Evolutionary conservation across 1,140 invertebrate genomes (phyloP).

Genomic region (Eriosoma lanigerum): DNA sequence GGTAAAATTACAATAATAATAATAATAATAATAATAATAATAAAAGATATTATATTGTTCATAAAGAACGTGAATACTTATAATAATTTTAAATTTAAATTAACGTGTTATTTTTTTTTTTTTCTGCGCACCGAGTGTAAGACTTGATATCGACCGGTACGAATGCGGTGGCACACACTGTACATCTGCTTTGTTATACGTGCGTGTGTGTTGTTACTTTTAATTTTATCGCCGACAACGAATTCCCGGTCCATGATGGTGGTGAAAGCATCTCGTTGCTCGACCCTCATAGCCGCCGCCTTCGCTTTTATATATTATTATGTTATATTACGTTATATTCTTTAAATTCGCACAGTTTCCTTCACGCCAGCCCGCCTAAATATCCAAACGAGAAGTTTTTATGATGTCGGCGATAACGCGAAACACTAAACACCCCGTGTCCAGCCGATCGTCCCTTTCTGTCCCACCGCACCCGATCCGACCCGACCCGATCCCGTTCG

Average conservation of each 20-base stretch:
- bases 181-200: no score
- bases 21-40: no score
- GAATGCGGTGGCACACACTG: no score
- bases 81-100: no score
- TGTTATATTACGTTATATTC: background rate
- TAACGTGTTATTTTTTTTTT: no score
- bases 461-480: background rate
- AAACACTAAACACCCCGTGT: conserved; percentile 21
- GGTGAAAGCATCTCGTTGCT: background rate
- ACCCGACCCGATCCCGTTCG: background rate
- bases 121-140: no score
- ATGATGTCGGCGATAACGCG: conserved; percentile 6
- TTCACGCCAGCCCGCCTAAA: background rate
- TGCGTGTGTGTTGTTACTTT: conserved; percentile 6
- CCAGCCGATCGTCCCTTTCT: background rate
- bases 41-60: no score
- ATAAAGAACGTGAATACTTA: no score
- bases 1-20: no score
- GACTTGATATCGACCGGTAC: no score
- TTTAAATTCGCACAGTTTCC: background rate
- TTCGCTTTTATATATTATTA: background rate
- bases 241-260: background rate
- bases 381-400: background rate
- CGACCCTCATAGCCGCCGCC: background rate
- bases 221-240: conserved; percentile 24